A percentile compares a stretch with the other conserved stretches of the same genome.
phyloP scores from a whole-genome alignment of 2,888 invertebrate genomes.

The Protonemura montana region DNA sequence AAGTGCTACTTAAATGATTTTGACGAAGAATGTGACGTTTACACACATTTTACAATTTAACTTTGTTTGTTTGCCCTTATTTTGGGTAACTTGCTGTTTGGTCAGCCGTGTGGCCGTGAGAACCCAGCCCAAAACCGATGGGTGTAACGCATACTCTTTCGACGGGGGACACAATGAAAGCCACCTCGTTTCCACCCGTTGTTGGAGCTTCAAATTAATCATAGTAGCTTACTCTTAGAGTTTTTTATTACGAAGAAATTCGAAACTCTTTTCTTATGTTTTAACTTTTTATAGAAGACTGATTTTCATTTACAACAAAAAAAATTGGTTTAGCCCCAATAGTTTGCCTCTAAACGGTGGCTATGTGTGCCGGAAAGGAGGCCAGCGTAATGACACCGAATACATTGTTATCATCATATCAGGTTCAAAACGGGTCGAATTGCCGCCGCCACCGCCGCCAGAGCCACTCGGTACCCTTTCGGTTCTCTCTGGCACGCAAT shows the following conservation, averaged over 20 bases:
- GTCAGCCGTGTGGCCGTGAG: neutral
- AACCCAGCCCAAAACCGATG: neutral
- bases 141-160: neutral
- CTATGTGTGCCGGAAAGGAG: neutral
- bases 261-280: neutral
- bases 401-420: neutral
- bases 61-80: neutral
- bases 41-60: neutral
- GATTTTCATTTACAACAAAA: neutral
- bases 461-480: neutral
- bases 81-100: neutral
- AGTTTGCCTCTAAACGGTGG: neutral
- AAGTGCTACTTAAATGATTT: too few relatives aligned
- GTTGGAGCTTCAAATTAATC: neutral
- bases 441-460: neutral
- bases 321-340: neutral
- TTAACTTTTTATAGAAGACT: neutral
- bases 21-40: neutral
- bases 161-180: neutral
- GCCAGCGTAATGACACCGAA: neutral
- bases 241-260: neutral
- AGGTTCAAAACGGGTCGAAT: neutral
- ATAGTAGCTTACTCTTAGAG: neutral
- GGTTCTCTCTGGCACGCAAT: neutral
- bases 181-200: neutral